Conservation (phyloP, 2,797 vertebrate species). For the Threskiornis aethiopicus region DNA sequence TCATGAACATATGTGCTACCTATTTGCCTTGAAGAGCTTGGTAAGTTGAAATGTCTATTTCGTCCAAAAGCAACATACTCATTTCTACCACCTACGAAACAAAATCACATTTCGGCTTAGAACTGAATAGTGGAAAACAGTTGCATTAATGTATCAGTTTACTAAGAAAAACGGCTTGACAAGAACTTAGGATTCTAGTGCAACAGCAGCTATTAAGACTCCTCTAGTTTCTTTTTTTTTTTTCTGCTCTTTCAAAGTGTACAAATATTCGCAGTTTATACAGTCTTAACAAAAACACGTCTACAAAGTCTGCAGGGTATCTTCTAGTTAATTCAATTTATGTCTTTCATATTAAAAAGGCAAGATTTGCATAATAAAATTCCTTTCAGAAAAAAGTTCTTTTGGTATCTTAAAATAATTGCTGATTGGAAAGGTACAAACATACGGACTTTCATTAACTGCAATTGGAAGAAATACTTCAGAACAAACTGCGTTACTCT, state of each 20-base stretch:
- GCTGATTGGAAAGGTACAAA: neutral
- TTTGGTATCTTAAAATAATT: slow-evolving; percentile 20
- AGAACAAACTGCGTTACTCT: neutral
- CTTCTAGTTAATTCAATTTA: neutral
- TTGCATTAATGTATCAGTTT: neutral
- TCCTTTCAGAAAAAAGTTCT: neutral
- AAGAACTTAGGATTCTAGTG: slow-evolving; percentile 28
- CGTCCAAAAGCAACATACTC: neutral
- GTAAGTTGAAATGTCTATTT: slow-evolving; percentile 26
- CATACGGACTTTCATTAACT: neutral
- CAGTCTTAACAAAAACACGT: slow-evolving; percentile 19
- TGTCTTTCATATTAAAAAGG: neutral
- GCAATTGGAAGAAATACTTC: neutral
- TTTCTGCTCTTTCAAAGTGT: slow-evolving; percentile 8
- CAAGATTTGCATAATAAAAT: slow-evolving; percentile 24
- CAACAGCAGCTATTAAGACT: slow-evolving; percentile 58
- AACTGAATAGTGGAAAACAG: slow-evolving; percentile 18
- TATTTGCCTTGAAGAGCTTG: slow-evolving; percentile 15
- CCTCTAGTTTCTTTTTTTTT: neutral
- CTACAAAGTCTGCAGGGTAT: slow-evolving; percentile 14
- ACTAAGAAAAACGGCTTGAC: slow-evolving; percentile 22
- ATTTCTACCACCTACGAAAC: slow-evolving; percentile 27
- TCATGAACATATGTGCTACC: slow-evolving; percentile 21
- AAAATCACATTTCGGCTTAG: slow-evolving; percentile 41
- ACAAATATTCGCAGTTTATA: slow-evolving; percentile 26